Conservation (phyloP, 2,113 vertebrate genomes). For the Actenoides hombroni region DNA sequence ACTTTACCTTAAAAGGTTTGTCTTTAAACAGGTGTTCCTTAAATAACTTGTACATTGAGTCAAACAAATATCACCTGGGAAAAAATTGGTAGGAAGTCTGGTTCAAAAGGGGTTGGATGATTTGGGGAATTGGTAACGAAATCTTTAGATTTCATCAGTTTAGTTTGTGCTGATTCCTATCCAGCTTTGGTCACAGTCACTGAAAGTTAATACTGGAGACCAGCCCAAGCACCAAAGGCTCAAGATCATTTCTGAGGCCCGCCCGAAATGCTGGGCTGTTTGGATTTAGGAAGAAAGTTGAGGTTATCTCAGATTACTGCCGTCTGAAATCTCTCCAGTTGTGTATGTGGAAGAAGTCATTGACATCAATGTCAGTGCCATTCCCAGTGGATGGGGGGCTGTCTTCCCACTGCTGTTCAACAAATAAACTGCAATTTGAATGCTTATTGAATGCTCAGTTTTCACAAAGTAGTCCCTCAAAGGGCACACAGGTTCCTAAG, state of each 20-base stretch:
- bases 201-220: neutral
- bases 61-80: neutral
- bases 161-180: neutral
- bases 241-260: neutral
- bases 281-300: neutral
- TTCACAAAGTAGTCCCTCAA: neutral
- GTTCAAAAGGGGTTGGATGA: neutral
- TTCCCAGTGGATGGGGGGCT: neutral
- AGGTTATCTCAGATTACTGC: neutral
- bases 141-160: neutral
- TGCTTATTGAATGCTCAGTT: neutral
- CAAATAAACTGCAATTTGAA: neutral
- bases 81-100: neutral
- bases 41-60: neutral
- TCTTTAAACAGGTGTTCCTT: neutral
- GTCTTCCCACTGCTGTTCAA: neutral
- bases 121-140: neutral
- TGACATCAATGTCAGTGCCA: neutral
- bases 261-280: accelerated
- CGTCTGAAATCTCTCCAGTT: neutral
- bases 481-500: neutral
- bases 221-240: neutral
- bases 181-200: neutral
- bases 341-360: neutral
- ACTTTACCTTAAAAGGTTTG: neutral